These are phyloP conservation scores for Polietes domitor DNA, from an alignment of 2,888 invertebrate genomes.

Conservation along the genomic window DNA sequence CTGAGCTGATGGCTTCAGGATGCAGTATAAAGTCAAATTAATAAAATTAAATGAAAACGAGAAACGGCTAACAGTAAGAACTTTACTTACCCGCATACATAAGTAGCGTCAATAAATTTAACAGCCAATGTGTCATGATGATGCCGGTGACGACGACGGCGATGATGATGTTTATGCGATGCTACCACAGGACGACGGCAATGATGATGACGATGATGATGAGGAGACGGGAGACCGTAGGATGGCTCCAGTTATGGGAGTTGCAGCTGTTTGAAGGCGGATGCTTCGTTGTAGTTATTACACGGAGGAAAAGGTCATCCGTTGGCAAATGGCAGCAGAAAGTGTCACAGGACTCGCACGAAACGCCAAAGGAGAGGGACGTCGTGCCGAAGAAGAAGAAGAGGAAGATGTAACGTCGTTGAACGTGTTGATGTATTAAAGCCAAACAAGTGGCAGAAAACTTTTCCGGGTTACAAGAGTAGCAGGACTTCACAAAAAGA, in stretches of 20 bases:
- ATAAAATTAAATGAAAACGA: slow-evolving; percentile 55
- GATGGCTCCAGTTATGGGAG: slow-evolving; percentile 29
- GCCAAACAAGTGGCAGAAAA: slow-evolving; percentile 12
- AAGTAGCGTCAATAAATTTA: slow-evolving; percentile 69
- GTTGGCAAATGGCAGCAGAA: slow-evolving; percentile 3
- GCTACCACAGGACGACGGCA: neutral
- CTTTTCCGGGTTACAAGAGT: slow-evolving; percentile 37
- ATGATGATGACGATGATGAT: slow-evolving; percentile 22
- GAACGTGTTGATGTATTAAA: slow-evolving; percentile 35
- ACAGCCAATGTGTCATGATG: slow-evolving; percentile 70
- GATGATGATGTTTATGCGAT: neutral
- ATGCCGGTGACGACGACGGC: slow-evolving; percentile 29
- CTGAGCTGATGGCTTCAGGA: neutral
- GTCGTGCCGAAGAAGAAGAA: neutral
- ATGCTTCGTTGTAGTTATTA: slow-evolving; percentile 21
- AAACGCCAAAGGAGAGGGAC: slow-evolving; percentile 3
- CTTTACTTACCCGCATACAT: slow-evolving; percentile 68
- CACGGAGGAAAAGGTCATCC: slow-evolving; percentile 24
- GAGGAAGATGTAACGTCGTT: slow-evolving; percentile 8
- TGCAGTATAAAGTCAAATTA: slow-evolving; percentile 34
- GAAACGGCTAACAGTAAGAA: neutral
- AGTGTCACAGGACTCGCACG: slow-evolving; percentile 7
- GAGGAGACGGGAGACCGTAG: slow-evolving; percentile 5
- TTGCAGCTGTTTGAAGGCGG: slow-evolving; percentile 43
- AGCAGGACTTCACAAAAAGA: neutral